Evolutionary conservation across 2,113 vertebrate species (phyloP).

Genomic region (Callipepla californica): DNA sequence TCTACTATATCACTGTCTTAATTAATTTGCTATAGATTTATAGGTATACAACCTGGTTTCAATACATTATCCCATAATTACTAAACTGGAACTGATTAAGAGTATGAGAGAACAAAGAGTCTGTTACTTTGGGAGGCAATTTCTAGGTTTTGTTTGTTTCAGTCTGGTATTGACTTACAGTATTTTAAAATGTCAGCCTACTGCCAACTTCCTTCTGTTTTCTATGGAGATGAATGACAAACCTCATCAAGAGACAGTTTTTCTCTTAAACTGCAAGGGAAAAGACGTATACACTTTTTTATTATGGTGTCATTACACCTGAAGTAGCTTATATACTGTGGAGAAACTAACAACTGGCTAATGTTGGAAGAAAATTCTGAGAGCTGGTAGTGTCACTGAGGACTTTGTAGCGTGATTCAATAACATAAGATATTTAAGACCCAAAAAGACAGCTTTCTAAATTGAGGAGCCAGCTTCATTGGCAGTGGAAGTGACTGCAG

Average conservation of each 20-base stretch:
- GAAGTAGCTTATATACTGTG: neutral
- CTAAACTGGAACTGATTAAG: neutral
- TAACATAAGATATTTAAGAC: neutral
- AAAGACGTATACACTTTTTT: neutral
- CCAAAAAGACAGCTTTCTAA: neutral
- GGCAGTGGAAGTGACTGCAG: neutral
- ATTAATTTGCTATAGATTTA: neutral
- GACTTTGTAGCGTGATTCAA: neutral
- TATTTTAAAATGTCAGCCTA: neutral
- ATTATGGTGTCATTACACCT: neutral
- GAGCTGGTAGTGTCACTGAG: neutral
- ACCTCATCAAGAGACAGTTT: neutral
- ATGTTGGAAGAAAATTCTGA: neutral
- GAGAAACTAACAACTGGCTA: fast-evolving
- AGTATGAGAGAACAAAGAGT: neutral
- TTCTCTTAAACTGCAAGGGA: neutral
- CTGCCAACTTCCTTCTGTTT: neutral
- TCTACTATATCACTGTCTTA: neutral
- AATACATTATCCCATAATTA: neutral
- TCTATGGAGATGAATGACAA: neutral
- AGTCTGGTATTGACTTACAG: neutral
- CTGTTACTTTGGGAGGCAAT: neutral
- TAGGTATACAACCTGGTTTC: neutral
- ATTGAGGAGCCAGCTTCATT: neutral
- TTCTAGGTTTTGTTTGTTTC: neutral